These are phyloP conservation scores for Ascaphus truei DNA, from an alignment of 2,113 vertebrate species.

Conservation along the genomic window DNA sequence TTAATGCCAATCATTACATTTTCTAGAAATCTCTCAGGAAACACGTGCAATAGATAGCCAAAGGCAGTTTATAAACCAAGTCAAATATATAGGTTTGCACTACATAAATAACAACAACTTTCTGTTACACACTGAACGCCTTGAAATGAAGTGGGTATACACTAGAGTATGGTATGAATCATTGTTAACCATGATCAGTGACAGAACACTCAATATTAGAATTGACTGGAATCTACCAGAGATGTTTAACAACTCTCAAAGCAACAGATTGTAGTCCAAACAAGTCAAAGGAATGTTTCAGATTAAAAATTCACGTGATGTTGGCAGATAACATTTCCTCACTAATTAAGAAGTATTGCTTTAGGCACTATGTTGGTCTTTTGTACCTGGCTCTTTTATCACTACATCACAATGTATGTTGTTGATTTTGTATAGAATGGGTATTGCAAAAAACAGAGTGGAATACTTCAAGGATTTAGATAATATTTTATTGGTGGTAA, in stretches of 20 bases:
- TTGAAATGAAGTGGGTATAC: conserved; percentile 68
- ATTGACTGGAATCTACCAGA: conserved; percentile 74
- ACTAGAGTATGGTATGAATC: conserved; percentile 60
- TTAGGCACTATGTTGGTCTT: conserved; percentile 57
- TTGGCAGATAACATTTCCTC: conserved; percentile 52
- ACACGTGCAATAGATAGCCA: conserved; percentile 69
- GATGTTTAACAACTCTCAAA: conserved; percentile 70
- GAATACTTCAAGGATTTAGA: background rate
- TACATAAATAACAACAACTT: conserved; percentile 80
- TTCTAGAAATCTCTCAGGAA: conserved; percentile 63
- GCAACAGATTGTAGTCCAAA: conserved; percentile 60
- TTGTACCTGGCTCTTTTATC: conserved; percentile 53
- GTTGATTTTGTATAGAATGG: conserved; percentile 19
- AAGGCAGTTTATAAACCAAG: conserved; percentile 68
- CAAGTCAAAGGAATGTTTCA: conserved; percentile 57
- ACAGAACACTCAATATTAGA: conserved; percentile 78
- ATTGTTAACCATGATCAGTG: conserved; percentile 78
- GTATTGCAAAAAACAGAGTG: conserved; percentile 35
- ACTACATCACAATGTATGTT: conserved; percentile 23
- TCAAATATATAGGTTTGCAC: conserved; percentile 76
- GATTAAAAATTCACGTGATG: conserved; percentile 58
- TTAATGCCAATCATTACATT: conserved; percentile 63
- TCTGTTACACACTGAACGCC: conserved; percentile 65
- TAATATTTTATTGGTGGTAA: background rate
- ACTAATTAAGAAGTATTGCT: conserved; percentile 59